Conservation (phyloP, 2,113 vertebrate genomes). For the Gymnocephalus cernua region DNA sequence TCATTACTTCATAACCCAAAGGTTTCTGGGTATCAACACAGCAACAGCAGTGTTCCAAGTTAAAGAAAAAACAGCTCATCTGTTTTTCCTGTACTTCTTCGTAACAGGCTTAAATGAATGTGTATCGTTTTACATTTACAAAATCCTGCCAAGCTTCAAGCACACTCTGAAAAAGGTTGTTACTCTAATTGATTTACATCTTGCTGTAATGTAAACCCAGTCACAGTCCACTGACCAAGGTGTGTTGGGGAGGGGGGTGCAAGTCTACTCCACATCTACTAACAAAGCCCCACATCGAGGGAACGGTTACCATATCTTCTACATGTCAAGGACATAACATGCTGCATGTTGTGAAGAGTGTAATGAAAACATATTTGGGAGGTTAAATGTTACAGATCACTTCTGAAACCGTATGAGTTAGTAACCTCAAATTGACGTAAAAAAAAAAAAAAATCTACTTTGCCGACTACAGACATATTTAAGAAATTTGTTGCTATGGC, state of each 20-base stretch:
- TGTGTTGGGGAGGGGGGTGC: background rate
- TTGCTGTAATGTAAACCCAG: constrained; percentile 18
- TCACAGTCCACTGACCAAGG: constrained; percentile 22
- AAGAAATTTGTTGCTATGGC: constrained; percentile 70
- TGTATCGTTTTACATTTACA: constrained; percentile 8
- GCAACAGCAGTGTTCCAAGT: background rate
- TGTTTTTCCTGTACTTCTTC: no score
- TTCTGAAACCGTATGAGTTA: background rate
- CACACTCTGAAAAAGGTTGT: background rate
- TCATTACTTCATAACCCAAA: background rate
- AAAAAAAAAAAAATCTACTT: background rate
- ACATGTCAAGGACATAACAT: background rate
- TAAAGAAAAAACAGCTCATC: background rate
- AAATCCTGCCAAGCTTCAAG: background rate
- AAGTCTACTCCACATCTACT: constrained; percentile 3
- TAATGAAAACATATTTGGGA: background rate
- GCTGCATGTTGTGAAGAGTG: background rate
- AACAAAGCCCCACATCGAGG: background rate
- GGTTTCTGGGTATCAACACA: constrained; percentile 7
- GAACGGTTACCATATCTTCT: background rate
- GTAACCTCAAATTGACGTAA: background rate
- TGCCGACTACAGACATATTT: background rate
- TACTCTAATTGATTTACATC: constrained; percentile 9
- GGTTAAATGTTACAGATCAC: background rate
- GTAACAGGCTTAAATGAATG: background rate